Evolutionary conservation across 2,797 vertebrate species (phyloP), one percentile per base, ranked within the genome.

Genomic region (Pantherophis alleghaniensis): DNA sequence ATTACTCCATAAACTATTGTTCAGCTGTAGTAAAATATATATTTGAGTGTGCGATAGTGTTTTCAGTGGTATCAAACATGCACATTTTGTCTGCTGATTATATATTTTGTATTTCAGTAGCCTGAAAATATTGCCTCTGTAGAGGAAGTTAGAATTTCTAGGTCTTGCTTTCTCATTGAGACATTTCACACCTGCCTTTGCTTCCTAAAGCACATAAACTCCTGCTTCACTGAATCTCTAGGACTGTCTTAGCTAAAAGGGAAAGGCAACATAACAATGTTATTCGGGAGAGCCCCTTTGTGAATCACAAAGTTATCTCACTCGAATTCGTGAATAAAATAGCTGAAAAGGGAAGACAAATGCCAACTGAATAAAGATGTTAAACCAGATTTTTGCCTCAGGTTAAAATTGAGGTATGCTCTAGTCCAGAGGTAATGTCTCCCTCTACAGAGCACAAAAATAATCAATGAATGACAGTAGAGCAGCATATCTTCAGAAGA

Each of bases 301-400:
- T 98, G 97, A 98, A 98, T 98, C 98, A 98, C 95, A 96, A 97
- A 98, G 98, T 97, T 97, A 98, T 98, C 97, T 97, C 96, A 96
- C 97, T 98, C 97, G 97, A 97, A 98, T 98, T 98, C 98, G 97
- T 97, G 97, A 98, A 97, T 97, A 98, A 98, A 98, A 97, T 97
- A 97, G 97, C 98, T 98, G 97, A 98, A 97, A 98, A 98, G 97
- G 97, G 97, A 98, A 98, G 98, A 98, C 97, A 98, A 98, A 98
- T 98, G 98, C 98, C 98, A 98, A 97, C 97, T 97, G 95, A 96
- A 98, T 98, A 98, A 97, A 98, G 98, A 98, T 98, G 98, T 98
- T 98, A 98, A 98, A 98, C 98, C 97, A 98, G 98, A 98, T 97
- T 97, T 96, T 96, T 98, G 98, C 98, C 98, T 98, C 95, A 98